Conservation (phyloP, 1,140 invertebrate genomes). For the Megalonaias nervosa region DNA sequence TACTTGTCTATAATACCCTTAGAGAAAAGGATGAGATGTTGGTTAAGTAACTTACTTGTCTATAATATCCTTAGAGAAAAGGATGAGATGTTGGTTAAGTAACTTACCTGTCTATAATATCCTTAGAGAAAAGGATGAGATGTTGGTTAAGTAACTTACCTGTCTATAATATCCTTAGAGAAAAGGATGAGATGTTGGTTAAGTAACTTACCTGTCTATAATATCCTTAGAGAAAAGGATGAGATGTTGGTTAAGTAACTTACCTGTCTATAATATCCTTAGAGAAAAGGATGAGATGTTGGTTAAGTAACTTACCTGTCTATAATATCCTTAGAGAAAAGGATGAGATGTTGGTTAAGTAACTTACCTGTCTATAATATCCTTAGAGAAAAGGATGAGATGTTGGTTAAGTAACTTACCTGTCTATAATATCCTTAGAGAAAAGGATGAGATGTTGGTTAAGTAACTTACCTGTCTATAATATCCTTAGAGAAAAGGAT, state of each 20-base stretch:
- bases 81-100: neutral
- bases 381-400: neutral
- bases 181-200: neutral
- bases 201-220: neutral
- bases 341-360: neutral
- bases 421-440: too few relatives aligned
- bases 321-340: too few relatives aligned
- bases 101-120: conserved; percentile 11
- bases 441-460: too few relatives aligned
- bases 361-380: neutral
- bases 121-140: too few relatives aligned
- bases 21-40: neutral
- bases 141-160: too few relatives aligned
- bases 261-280: neutral
- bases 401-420: conserved; percentile 14
- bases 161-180: too few relatives aligned
- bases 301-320: too few relatives aligned
- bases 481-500: too few relatives aligned
- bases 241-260: conserved; percentile 2
- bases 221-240: neutral
- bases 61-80: neutral
- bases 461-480: too few relatives aligned
- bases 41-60: neutral
- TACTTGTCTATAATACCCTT: too few relatives aligned
- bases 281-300: too few relatives aligned